Percentiles rank a stretch among this genome's conserved stretches.
These are phyloP conservation scores for Geodia barretti DNA, from an alignment of 37 sponge, comb jelly and placozoan genomes.

Conservation along the genomic window DNA sequence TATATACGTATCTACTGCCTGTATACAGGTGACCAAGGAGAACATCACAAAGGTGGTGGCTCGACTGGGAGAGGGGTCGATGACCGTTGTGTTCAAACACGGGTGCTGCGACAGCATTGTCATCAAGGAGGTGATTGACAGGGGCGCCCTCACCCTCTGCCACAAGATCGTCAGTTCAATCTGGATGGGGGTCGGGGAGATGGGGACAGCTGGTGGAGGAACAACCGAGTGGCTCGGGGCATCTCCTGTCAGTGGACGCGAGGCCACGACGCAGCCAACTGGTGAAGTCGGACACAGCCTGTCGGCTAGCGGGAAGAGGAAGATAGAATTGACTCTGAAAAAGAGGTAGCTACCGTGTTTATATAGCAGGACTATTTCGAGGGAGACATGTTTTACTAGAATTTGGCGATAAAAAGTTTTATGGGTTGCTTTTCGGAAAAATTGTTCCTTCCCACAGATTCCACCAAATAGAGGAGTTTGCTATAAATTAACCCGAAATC, in stretches of 20 bases:
- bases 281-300: background rate
- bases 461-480: too few relatives aligned
- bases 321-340: background rate
- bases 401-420: too few relatives aligned
- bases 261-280: background rate
- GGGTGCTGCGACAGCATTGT: background rate
- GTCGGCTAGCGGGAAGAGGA: constrained; percentile 2
- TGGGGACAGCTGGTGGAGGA: background rate
- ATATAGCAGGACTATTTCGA: too few relatives aligned
- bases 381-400: too few relatives aligned
- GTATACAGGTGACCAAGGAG: constrained; percentile 1
- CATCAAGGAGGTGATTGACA: background rate
- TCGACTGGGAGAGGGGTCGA: constrained; percentile 14
- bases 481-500: too few relatives aligned
- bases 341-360: too few relatives aligned
- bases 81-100: constrained; percentile 11
- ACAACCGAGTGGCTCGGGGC: background rate
- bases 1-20: too few relatives aligned
- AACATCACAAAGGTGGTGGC: background rate
- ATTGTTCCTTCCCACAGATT: too few relatives aligned
- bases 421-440: too few relatives aligned
- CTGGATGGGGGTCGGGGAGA: background rate
- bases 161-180: background rate
- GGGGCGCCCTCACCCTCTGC: background rate
- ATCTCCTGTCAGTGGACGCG: background rate